A percentile compares a stretch with the other conserved stretches of the same genome.
These are phyloP conservation scores for Opisthograptis luteolata DNA, from an alignment of 2,888 invertebrate species.

Conservation along the genomic window DNA sequence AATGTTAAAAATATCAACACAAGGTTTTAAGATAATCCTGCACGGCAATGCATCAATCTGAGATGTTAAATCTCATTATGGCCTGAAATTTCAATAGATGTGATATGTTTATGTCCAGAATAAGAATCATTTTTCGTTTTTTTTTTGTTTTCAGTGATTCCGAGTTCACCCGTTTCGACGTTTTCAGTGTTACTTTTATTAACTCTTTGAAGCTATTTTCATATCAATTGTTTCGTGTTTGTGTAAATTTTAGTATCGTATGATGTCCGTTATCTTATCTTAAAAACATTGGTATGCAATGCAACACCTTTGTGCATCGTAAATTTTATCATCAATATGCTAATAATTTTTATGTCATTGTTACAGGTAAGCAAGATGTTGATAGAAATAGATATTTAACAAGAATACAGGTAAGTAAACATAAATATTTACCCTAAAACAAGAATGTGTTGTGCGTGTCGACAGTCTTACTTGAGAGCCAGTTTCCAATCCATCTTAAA, in stretches of 20 bases:
- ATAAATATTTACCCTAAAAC: no score
- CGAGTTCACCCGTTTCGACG: not conserved
- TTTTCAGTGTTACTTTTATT: not conserved
- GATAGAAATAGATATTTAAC: not conserved
- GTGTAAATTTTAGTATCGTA: slow-evolving; percentile 14
- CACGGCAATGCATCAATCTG: no score
- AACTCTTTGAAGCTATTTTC: not conserved
- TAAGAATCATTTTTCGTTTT: no score
- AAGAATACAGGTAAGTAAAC: no score
- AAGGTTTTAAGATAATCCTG: no score
- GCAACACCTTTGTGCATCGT: not conserved
- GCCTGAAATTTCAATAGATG: no score
- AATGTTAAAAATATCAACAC: slow-evolving; percentile 12
- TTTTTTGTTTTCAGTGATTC: no score
- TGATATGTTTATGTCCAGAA: no score
- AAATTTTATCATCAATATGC: not conserved
- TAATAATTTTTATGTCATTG: slow-evolving; percentile 31
- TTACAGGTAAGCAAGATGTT: slow-evolving; percentile 51
- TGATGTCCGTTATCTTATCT: slow-evolving; percentile 19
- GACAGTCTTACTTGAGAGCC: no score
- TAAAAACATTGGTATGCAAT: not conserved
- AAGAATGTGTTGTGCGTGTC: no score
- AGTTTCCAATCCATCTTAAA: no score
- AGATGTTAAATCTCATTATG: no score
- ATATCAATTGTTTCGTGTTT: not conserved